phyloP scores from a whole-genome alignment of 1,140 invertebrate genomes.

The Protaetia brevitarsis region DNA sequence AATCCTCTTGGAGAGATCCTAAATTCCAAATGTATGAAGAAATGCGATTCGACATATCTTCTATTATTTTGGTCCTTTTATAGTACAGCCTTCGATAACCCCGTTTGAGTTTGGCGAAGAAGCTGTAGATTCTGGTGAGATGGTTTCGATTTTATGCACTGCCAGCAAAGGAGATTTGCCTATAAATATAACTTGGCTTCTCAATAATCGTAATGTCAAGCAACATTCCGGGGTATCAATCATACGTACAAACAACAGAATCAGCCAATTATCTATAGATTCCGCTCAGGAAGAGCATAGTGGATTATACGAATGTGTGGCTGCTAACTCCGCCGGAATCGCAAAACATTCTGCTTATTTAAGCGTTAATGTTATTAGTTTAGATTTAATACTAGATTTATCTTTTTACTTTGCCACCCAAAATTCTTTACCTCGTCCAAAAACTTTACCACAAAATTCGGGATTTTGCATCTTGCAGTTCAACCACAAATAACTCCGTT shows the following conservation, averaged over 20 bases:
- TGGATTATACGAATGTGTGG: constrained; percentile 68
- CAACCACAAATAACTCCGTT: constrained; percentile 66
- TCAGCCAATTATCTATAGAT: constrained; percentile 51
- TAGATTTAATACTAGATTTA: constrained; percentile 53
- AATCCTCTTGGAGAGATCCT: constrained; percentile 54
- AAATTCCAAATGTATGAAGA: no score
- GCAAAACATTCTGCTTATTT: constrained; percentile 58
- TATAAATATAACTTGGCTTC: constrained; percentile 48
- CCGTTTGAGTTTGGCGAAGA: constrained; percentile 65
- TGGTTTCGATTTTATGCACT: constrained; percentile 41
- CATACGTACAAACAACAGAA: constrained; percentile 49
- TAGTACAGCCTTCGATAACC: constrained; percentile 58
- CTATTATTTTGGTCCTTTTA: background rate
- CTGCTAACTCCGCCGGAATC: constrained; percentile 63
- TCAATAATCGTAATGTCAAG: constrained; percentile 50
- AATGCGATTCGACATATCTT: background rate
- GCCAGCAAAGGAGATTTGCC: constrained; percentile 40
- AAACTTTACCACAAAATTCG: background rate
- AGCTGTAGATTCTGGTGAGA: constrained; percentile 49
- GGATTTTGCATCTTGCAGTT: constrained; percentile 30
- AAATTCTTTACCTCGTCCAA: constrained; percentile 34
- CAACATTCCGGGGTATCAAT: constrained; percentile 57
- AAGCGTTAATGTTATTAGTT: constrained; percentile 56
- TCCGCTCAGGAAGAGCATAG: constrained; percentile 62
- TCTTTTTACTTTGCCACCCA: constrained; percentile 61